A percentile compares a stretch with the other conserved stretches of the same genome.
Conservation (phyloP, 2,113 vertebrate species). For the Hymenochirus boettgeri region DNA sequence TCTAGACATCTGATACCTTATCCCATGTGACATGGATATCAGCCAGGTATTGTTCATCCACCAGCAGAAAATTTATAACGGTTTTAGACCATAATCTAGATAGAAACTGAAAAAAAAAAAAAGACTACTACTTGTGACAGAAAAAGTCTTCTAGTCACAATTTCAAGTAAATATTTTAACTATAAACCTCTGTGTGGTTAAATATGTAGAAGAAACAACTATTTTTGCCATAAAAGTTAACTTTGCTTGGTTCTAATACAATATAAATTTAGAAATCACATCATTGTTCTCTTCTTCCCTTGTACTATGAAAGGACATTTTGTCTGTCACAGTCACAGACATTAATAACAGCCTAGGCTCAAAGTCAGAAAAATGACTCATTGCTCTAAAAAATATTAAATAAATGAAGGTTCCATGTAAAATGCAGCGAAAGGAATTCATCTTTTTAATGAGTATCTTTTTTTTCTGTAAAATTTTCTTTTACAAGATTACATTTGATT, state of each 20-base stretch:
- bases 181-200: no score
- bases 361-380: slow-evolving; percentile 37
- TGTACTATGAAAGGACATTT: slow-evolving; percentile 16
- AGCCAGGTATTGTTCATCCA: slow-evolving; percentile 41
- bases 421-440: slow-evolving; percentile 22
- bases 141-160: no score
- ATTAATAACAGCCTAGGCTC: slow-evolving; percentile 27
- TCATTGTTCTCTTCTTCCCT: slow-evolving; percentile 15
- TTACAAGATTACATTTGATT: slow-evolving; percentile 34
- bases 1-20: slow-evolving; percentile 45
- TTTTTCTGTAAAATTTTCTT: slow-evolving; percentile 32
- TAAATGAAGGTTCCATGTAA: slow-evolving; percentile 25
- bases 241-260: slow-evolving; percentile 2
- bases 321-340: slow-evolving; percentile 20
- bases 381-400: slow-evolving; percentile 30
- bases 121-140: no score
- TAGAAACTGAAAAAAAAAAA: no score
- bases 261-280: slow-evolving; percentile 5
- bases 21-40: slow-evolving; percentile 38
- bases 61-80: slow-evolving; percentile 7
- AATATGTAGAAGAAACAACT: no score
- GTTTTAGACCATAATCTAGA: background rate
- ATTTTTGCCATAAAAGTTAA: no score
- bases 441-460: background rate
- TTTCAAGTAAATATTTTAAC: no score